phyloP scores from a whole-genome alignment of 2,888 invertebrate genomes.

The Leptothorax acervorum region DNA sequence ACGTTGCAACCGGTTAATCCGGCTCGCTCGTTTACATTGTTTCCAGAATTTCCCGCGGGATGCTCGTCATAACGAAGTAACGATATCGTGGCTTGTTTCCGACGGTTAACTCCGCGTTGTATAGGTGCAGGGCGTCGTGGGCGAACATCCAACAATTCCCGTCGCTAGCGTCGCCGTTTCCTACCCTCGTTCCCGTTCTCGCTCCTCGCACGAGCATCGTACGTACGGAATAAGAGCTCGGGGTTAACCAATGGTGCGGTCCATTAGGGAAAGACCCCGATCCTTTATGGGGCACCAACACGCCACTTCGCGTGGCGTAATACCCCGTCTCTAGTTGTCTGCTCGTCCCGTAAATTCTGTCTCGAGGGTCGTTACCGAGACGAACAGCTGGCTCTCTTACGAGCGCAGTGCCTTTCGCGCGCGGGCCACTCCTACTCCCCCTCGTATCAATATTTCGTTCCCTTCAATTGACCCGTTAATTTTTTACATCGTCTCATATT shows the following conservation, averaged over 20 bases:
- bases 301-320: constrained; percentile 61
- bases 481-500: constrained; percentile 20
- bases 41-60: constrained; percentile 57
- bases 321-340: constrained; percentile 54
- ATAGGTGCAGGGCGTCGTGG: background rate
- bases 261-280: constrained; percentile 52
- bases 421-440: background rate
- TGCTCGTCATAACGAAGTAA: constrained; percentile 30
- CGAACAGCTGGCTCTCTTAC: constrained; percentile 31
- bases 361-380: constrained; percentile 37
- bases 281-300: constrained; percentile 59
- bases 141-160: constrained; percentile 23
- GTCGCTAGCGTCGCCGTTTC: background rate
- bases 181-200: background rate
- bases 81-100: constrained; percentile 30
- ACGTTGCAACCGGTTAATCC: constrained; percentile 12
- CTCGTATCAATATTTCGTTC: background rate
- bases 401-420: background rate
- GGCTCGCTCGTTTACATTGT: constrained; percentile 33
- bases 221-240: constrained; percentile 49
- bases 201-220: background rate
- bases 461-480: constrained; percentile 8
- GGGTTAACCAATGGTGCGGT: constrained; percentile 51
- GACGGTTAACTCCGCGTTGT: background rate
- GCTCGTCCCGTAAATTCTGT: constrained; percentile 52